A percentile compares a stretch with the other conserved stretches of the same genome.
Evolutionary conservation across 2,113 vertebrate genomes (phyloP).

Genomic region (Chloropsis cyanopogon): DNA sequence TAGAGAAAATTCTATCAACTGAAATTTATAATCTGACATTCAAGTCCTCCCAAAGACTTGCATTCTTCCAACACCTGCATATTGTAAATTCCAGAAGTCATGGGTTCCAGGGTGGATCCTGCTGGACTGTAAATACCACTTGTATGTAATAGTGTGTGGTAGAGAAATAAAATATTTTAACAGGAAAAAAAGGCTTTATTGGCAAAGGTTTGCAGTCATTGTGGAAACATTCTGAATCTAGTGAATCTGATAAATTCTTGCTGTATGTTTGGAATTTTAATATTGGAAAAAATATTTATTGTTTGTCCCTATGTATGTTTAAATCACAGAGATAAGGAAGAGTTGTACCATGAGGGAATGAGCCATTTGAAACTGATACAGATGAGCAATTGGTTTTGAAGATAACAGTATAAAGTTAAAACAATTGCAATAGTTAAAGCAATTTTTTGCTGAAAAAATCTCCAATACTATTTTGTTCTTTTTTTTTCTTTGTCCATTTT

Average conservation of each 20-base stretch:
- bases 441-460: not conserved
- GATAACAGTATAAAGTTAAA: not conserved
- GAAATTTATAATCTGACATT: not conserved
- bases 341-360: not conserved
- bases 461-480: not conserved
- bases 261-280: not conserved
- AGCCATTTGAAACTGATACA: not conserved
- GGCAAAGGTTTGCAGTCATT: not conserved
- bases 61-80: not conserved
- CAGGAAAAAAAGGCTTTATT: not conserved
- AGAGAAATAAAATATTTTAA: not conserved
- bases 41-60: not conserved
- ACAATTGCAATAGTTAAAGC: not conserved
- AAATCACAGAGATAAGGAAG: not conserved
- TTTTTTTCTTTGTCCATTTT: not conserved
- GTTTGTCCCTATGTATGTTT: not conserved
- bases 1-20: not conserved
- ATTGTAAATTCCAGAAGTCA: not conserved
- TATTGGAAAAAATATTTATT: not conserved
- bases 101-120: not conserved
- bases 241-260: not conserved
- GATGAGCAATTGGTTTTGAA: not conserved
- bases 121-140: not conserved
- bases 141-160: not conserved
- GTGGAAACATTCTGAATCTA: not conserved